Base-by-base conservation (phyloP, 2,113 vertebrate species). In the Peucedramus taeniatus region DNA sequence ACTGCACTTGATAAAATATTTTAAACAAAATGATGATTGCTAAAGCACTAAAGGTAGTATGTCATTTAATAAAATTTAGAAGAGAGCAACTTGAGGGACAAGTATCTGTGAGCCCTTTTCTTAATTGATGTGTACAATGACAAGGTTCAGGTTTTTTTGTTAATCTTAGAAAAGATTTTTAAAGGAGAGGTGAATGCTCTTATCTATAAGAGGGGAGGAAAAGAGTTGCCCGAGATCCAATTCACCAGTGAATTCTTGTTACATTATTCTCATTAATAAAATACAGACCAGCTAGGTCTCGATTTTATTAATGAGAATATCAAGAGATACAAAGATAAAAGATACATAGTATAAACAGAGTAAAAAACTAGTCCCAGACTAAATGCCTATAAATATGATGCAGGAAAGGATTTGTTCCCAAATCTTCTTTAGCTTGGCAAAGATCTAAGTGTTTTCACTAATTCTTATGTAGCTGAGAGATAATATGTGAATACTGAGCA, bases 11-110 rank as follows among this genome's bases (percentile, higher is more conserved):
- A 77, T 35, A 90, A 93, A 66, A 84, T 79, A 71, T 54, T 90
- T 92, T 49, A 65, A 59, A 72, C 24, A 78, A 39, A 90, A 77
- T 47, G 7, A 27, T 51, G 31, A 31, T 33, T 60, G 11, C 37
- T 80, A 39, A 87, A 87, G 51, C 45, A 90, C 56, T 95, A 74
- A 88, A 81, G 10, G 3, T 88, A 75, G 35, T 78, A 81, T 90
- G 44, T 51, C 22, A 93, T 93, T 93, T 75, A 89, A 81, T 84
- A 94, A 78, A 89, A 92, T 92, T 89, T 92, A 86, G 63, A 93
- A 54, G 39, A 93, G 60, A 83, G 20, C 3, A 69, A n/a, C 4
- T 6, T 54, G 59, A 75, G 21, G 10, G 24, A 51, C 11, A 60
- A 42, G 5, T 65, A 61, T 51, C 35, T 59, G 47, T 57, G 37